Conservation (phyloP, 2,113 vertebrate species). For the Colius striatus region DNA sequence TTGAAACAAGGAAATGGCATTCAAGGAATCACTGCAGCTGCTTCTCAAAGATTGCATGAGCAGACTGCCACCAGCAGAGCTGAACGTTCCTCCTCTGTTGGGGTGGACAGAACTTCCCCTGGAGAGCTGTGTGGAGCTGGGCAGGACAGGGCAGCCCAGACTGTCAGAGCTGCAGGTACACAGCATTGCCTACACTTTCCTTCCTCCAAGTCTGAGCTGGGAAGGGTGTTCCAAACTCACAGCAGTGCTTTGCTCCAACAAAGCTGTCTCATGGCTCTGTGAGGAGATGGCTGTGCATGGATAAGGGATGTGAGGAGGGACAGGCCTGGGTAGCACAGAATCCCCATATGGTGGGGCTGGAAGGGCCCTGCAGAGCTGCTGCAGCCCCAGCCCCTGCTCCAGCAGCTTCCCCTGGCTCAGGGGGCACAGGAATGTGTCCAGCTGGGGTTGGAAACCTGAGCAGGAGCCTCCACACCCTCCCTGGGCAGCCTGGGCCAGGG, state of each 20-base stretch:
- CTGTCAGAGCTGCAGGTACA: constrained; percentile 39
- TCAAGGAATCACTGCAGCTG: background rate
- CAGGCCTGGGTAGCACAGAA: background rate
- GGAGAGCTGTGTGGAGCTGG: constrained; percentile 42
- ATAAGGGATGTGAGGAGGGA: background rate
- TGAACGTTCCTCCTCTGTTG: background rate
- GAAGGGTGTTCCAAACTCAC: too few species aligned
- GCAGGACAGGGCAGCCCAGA: background rate
- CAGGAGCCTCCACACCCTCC: too few species aligned
- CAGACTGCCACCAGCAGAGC: constrained; percentile 26
- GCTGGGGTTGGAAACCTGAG: too few species aligned
- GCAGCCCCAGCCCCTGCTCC: too few species aligned
- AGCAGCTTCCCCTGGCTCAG: too few species aligned
- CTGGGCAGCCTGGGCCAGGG: too few species aligned
- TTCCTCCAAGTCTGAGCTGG: background rate
- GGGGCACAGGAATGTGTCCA: too few species aligned
- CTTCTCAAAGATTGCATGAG: background rate
- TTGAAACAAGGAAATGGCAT: background rate
- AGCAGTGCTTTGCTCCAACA: background rate
- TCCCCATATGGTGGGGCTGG: too few species aligned
- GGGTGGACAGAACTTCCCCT: background rate
- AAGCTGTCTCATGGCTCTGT: background rate
- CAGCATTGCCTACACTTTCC: background rate
- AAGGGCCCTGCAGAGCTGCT: too few species aligned
- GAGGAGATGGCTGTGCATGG: accelerated